These are phyloP conservation scores for Notamacropus eugenii DNA, from an alignment of 2,797 vertebrate species.

Conservation along the genomic window DNA sequence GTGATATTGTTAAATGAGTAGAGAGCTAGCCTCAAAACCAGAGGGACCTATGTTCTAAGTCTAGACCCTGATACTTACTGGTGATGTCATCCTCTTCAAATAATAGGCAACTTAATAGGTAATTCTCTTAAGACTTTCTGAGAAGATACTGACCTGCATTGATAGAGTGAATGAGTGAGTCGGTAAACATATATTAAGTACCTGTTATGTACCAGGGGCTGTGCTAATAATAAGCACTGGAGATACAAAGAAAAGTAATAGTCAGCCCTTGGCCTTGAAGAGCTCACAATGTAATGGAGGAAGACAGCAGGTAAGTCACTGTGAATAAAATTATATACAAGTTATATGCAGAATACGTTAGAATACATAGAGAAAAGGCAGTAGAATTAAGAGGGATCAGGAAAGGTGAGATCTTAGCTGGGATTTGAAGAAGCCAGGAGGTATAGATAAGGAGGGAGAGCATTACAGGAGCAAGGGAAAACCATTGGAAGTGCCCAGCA, in stretches of 20 bases:
- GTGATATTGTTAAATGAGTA: not conserved
- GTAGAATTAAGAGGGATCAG: not conserved
- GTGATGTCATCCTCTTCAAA: not conserved
- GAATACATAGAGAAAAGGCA: not conserved
- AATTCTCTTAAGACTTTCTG: not conserved
- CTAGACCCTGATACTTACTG: not conserved
- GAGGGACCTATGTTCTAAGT: not conserved
- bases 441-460: not conserved
- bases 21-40: not conserved
- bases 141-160: not conserved
- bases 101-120: not conserved
- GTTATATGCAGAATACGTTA: not conserved
- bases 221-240: not conserved
- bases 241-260: not conserved
- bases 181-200: not conserved
- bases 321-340: not conserved
- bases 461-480: not conserved
- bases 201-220: not conserved
- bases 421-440: not conserved
- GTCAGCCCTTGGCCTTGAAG: not conserved
- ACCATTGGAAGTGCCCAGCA: not conserved
- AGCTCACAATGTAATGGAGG: not conserved
- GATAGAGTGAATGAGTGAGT: not conserved
- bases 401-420: not conserved
- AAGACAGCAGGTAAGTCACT: not conserved